Conservation (phyloP, 2,797 vertebrate genomes). For the Buphagus erythrorhynchus region DNA sequence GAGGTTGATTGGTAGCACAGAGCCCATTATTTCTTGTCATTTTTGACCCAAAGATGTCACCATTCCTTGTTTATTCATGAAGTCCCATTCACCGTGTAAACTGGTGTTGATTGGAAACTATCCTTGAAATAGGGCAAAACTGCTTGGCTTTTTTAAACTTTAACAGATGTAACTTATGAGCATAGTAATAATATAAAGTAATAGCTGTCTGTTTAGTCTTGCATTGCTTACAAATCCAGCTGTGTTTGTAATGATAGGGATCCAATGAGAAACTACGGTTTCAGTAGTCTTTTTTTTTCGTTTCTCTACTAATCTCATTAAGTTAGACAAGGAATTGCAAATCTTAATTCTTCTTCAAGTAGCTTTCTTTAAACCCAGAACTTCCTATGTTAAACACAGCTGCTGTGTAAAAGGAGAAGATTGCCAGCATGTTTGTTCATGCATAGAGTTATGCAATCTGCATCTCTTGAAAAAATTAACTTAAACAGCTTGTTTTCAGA, state of each 20-base stretch:
- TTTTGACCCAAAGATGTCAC: slow-evolving; percentile 74
- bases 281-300: slow-evolving; percentile 17
- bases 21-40: slow-evolving; percentile 74
- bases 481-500: slow-evolving; percentile 71
- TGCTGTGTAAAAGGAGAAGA: slow-evolving; percentile 65
- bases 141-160: slow-evolving; percentile 70
- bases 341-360: slow-evolving; percentile 65
- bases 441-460: slow-evolving; percentile 63
- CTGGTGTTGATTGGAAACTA: slow-evolving; percentile 75
- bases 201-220: slow-evolving; percentile 77
- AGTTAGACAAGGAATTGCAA: slow-evolving; percentile 53
- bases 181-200: slow-evolving; percentile 78
- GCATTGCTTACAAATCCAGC: slow-evolving; percentile 73
- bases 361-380: slow-evolving; percentile 60
- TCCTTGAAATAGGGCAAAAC: slow-evolving; percentile 76
- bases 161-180: slow-evolving; percentile 77
- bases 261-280: slow-evolving; percentile 66
- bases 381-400: slow-evolving; percentile 70
- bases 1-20: slow-evolving; percentile 80
- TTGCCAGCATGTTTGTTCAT: slow-evolving; percentile 67
- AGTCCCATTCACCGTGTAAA: slow-evolving; percentile 65
- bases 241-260: slow-evolving; percentile 68
- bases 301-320: slow-evolving; percentile 61
- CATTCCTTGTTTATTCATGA: slow-evolving; percentile 70
- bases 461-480: slow-evolving; percentile 66